Evolutionary conservation across 2,888 invertebrate genomes (phyloP).

Genomic region (Pseudoips prasinana): DNA sequence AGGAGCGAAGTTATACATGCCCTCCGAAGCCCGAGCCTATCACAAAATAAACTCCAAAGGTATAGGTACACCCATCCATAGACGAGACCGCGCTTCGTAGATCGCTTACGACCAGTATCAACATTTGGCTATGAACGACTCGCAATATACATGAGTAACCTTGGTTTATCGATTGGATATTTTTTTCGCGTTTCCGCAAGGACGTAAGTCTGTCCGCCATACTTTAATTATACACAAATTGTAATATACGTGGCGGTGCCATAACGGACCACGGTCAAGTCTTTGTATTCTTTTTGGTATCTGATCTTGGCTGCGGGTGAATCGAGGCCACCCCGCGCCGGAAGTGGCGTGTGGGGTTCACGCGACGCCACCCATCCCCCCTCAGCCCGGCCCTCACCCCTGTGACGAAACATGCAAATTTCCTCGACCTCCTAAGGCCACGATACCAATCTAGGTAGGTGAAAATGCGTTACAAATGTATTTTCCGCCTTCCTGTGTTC

Average conservation of each 20-base stretch:
- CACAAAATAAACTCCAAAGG: too few species aligned
- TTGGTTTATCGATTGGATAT: too few species aligned
- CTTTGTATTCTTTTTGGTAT: constrained; percentile 53
- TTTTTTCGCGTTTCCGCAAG: constrained; percentile 9
- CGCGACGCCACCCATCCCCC: constrained; percentile 48
- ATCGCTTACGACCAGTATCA: too few species aligned
- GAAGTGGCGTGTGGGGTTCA: constrained; percentile 65
- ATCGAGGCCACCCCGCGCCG: constrained; percentile 64
- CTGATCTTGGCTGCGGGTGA: constrained; percentile 59
- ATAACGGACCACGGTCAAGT: constrained; percentile 45
- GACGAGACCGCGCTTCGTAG: too few species aligned
- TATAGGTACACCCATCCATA: too few species aligned
- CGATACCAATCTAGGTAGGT: constrained; percentile 48
- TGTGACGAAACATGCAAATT: constrained; percentile 74
- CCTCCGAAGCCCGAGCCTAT: too few species aligned
- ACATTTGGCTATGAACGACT: too few species aligned
- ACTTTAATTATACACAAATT: constrained; percentile 62
- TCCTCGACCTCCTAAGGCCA: constrained; percentile 52
- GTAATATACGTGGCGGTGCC: constrained; percentile 15
- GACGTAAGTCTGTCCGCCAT: constrained; percentile 1
- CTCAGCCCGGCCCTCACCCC: constrained; percentile 21
- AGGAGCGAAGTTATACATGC: too few species aligned
- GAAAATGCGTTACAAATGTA: constrained; percentile 56
- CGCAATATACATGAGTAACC: too few species aligned
- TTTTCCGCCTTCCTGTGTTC: constrained; percentile 42